A percentile compares a stretch with the other conserved stretches of the same genome.
Evolutionary conservation across 2,888 invertebrate species (phyloP).

Genomic region (Prosopocoilus inquinatus): DNA sequence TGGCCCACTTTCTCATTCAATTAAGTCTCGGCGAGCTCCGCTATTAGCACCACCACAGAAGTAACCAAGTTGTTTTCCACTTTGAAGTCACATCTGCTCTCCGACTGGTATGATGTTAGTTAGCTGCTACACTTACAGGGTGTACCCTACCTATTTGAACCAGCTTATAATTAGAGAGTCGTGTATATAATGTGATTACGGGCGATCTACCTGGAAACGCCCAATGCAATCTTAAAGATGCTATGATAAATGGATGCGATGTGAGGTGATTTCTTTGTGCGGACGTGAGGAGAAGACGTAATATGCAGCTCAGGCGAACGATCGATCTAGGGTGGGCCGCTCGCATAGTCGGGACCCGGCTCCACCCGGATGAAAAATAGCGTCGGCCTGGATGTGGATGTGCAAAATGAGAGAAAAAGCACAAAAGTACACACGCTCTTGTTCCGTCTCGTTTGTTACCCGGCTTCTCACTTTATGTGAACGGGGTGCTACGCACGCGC

Average conservation of each 20-base stretch:
- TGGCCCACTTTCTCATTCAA: slow-evolving; percentile 41
- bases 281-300: slow-evolving; percentile 45
- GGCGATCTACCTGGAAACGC: slow-evolving; percentile 8
- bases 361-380: slow-evolving; percentile 51
- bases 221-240: slow-evolving; percentile 25
- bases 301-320: slow-evolving; percentile 36
- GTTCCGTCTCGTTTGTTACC: slow-evolving; percentile 35
- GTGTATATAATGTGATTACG: not conserved
- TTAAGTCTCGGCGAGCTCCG: slow-evolving; percentile 22
- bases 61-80: no score
- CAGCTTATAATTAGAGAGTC: not conserved
- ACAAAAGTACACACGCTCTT: slow-evolving; percentile 47
- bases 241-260: slow-evolving; percentile 43
- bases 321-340: slow-evolving; percentile 38
- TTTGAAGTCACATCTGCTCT: not conserved
- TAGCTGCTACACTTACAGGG: no score
- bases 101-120: not conserved
- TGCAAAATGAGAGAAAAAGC: slow-evolving; percentile 45
- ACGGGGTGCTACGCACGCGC: slow-evolving; percentile 45
- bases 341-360: slow-evolving; percentile 31
- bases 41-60: slow-evolving; percentile 15
- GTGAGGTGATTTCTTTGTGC: slow-evolving; percentile 46
- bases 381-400: slow-evolving; percentile 43
- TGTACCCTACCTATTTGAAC: no score
- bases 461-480: slow-evolving; percentile 41